phyloP scores from a whole-genome alignment of 2,888 invertebrate species.

The Dascillus cervinus region DNA sequence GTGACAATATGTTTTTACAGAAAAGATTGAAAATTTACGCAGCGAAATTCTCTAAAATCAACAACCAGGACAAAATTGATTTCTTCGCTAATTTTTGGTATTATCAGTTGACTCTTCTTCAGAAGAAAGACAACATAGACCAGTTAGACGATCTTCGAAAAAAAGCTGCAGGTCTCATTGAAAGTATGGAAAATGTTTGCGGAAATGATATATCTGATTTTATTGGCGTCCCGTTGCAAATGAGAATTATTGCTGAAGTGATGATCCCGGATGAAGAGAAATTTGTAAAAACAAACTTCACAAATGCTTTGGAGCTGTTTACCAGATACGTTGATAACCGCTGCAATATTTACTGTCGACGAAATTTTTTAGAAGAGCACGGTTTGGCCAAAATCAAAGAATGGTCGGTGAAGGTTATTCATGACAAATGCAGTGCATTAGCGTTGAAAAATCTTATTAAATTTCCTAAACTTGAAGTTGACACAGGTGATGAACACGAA shows the following conservation, averaged over 20 bases:
- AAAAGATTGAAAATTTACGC: constrained; percentile 8
- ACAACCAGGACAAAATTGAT: constrained; percentile 1
- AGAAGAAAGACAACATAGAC: background rate
- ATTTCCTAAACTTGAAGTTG: background rate
- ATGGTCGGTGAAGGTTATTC: constrained; percentile 4
- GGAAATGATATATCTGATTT: constrained; percentile 7
- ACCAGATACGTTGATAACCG: constrained; percentile 7
- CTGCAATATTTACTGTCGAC: constrained; percentile 6
- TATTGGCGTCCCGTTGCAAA: constrained; percentile 10
- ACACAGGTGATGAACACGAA: constrained; percentile 6
- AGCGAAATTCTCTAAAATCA: constrained; percentile 3
- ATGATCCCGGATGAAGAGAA: constrained; percentile 1
- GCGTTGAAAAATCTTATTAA: constrained; percentile 5
- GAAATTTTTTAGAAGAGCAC: too few relatives aligned
- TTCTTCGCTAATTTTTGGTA: constrained; percentile 7
- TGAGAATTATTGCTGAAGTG: constrained; percentile 13
- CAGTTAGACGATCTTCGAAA: background rate
- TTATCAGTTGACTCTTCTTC: constrained; percentile 3
- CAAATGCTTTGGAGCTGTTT: constrained; percentile 3
- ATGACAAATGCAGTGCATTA: constrained; percentile 3
- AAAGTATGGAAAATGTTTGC: constrained; percentile 3
- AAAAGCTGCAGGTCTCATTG: constrained; percentile 1
- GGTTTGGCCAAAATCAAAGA: constrained; percentile 3
- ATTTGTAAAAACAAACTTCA: too few relatives aligned
- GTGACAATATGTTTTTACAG: constrained; percentile 5